Conservation (phyloP, 2,797 vertebrate genomes). For the Vespertilio murinus region DNA sequence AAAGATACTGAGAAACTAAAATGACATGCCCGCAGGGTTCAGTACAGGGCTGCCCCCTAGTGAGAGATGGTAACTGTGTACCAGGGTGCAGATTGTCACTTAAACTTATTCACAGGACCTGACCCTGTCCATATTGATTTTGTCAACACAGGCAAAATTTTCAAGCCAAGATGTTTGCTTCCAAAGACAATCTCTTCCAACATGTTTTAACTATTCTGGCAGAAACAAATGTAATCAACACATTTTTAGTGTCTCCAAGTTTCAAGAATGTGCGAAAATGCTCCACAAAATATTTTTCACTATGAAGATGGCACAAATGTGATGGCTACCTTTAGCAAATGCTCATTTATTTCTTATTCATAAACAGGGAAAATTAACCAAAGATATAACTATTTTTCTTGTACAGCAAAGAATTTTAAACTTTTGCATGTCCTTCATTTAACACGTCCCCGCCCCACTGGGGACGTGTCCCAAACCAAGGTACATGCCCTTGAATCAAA, state of each 20-base stretch:
- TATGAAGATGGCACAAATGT: background rate
- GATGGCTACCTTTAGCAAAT: background rate
- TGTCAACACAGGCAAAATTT: constrained; percentile 44
- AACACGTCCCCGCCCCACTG: background rate
- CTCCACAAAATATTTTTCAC: constrained; percentile 53
- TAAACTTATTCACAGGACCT: background rate
- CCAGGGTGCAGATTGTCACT: background rate
- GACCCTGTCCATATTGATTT: background rate
- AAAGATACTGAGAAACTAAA: background rate
- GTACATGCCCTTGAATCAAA: too few relatives aligned
- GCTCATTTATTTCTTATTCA: background rate
- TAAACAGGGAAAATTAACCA: background rate
- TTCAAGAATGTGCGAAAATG: constrained; percentile 50
- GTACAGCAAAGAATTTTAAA: background rate
- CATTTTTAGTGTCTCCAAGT: constrained; percentile 64
- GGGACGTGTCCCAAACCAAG: too few relatives aligned
- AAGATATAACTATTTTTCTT: background rate
- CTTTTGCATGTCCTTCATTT: background rate
- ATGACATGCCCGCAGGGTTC: accelerated
- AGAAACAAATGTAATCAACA: constrained; percentile 71
- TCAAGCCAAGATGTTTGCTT: constrained; percentile 32
- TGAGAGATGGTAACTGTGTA: background rate
- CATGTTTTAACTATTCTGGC: constrained; percentile 60
- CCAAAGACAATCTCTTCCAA: constrained; percentile 42
- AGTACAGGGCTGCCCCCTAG: background rate